phyloP scores from a whole-genome alignment of 2,888 invertebrate species.

The Tanytarsus gracilentus region DNA sequence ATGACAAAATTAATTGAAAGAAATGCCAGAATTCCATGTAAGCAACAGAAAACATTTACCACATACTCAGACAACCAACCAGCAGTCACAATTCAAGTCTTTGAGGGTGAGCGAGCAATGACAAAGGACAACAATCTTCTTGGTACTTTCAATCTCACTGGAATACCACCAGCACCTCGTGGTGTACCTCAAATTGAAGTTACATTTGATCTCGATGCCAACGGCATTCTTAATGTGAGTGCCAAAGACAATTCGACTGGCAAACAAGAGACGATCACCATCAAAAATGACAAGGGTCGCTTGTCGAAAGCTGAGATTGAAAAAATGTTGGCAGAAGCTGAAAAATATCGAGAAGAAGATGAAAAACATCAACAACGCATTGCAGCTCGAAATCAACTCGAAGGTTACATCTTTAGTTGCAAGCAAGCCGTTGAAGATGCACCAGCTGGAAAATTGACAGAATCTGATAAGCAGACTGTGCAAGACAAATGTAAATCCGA shows the following conservation, averaged over 20 bases:
- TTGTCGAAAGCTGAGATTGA: conserved; percentile 81
- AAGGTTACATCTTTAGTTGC: conserved; percentile 62
- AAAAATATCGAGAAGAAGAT: conserved; percentile 68
- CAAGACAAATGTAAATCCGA: conserved; percentile 59
- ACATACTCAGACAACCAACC: conserved; percentile 76
- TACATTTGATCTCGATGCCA: conserved; percentile 81
- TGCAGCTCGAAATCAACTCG: conserved; percentile 64
- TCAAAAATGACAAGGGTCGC: conserved; percentile 78
- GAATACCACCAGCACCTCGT: conserved; percentile 77
- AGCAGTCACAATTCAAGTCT: conserved; percentile 63
- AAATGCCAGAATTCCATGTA: conserved; percentile 62
- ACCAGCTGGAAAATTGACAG: conserved; percentile 55
- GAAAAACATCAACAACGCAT: conserved; percentile 60
- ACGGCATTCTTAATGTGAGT: conserved; percentile 75
- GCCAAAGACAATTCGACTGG: conserved; percentile 73
- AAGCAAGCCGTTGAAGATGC: conserved; percentile 59
- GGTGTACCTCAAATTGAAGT: conserved; percentile 58
- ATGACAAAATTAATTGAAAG: conserved; percentile 69
- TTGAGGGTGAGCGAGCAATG: conserved; percentile 71
- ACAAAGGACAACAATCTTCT: conserved; percentile 83
- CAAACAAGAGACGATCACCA: conserved; percentile 69
- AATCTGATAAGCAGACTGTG: conserved; percentile 60
- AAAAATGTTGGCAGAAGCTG: conserved; percentile 71
- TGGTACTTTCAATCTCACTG: conserved; percentile 70
- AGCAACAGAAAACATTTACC: conserved; percentile 63